A percentile compares a stretch with the other conserved stretches of the same genome.
phyloP scores from a whole-genome alignment of 1,140 invertebrate species.

The Periplaneta americana region DNA sequence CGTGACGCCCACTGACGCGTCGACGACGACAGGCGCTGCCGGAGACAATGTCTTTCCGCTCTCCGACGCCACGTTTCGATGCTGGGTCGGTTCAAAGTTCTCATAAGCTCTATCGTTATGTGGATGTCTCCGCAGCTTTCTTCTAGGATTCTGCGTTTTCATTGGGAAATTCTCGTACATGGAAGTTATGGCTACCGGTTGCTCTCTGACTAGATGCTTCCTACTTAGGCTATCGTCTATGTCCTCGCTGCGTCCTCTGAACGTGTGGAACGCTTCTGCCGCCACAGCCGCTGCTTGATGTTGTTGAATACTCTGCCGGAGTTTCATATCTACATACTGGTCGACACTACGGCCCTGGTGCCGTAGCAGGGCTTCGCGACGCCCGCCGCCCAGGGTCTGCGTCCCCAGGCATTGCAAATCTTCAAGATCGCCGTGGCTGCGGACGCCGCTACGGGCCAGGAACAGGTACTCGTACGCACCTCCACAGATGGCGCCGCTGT shows the following conservation, averaged over 20 bases:
- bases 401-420: constrained; percentile 45
- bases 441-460: constrained; percentile 46
- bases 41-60: constrained; percentile 28
- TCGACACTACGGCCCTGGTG: constrained; percentile 62
- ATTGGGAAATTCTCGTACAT: constrained; percentile 66
- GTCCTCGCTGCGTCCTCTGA: constrained; percentile 37
- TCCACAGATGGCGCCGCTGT: constrained; percentile 36
- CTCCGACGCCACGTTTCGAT: not conserved
- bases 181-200: constrained; percentile 65
- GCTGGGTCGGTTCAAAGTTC: constrained; percentile 43
- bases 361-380: constrained; percentile 40
- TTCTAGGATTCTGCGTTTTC: constrained; percentile 63
- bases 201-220: constrained; percentile 24
- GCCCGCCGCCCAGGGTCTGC: not conserved
- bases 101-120: constrained; percentile 52
- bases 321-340: constrained; percentile 68
- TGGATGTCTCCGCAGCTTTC: constrained; percentile 52
- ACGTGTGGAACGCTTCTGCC: constrained; percentile 31
- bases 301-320: constrained; percentile 45
- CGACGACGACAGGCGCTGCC: constrained; percentile 31
- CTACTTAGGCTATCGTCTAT: not conserved
- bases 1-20: constrained; percentile 7
- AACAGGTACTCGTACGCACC: constrained; percentile 54
- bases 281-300: constrained; percentile 22
- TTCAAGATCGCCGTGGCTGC: constrained; percentile 62